Evolutionary conservation across 2,113 vertebrate species (phyloP).

Genomic region (Oxygymnocypris stewartii): DNA sequence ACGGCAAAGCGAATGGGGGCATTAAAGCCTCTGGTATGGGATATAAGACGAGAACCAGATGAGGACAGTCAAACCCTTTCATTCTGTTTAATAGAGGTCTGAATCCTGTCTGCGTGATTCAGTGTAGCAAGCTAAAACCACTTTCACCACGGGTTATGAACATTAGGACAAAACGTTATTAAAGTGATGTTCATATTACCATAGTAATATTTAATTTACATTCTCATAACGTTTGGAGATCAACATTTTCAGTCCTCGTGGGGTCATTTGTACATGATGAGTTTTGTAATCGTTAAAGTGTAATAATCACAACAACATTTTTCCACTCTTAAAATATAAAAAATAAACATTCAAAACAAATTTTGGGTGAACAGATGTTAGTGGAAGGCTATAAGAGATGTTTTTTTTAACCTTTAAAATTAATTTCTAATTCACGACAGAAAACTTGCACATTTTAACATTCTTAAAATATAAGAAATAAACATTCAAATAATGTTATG

Average conservation of each 20-base stretch:
- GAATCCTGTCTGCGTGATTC: not conserved
- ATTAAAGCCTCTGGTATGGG: constrained; percentile 65
- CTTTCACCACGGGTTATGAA: not conserved
- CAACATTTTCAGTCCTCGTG: too few species aligned
- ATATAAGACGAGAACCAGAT: constrained; percentile 22
- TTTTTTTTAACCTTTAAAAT: too few species aligned
- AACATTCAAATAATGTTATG: not conserved
- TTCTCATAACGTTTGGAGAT: too few species aligned
- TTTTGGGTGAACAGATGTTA: not conserved
- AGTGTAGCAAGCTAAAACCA: not conserved
- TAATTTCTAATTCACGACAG: not conserved
- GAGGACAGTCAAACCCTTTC: not conserved
- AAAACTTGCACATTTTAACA: not conserved
- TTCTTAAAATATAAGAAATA: not conserved
- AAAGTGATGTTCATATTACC: not conserved
- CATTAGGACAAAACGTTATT: not conserved
- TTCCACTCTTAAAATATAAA: too few species aligned
- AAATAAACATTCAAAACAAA: not conserved
- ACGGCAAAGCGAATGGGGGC: constrained; percentile 73
- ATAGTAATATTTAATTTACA: too few species aligned
- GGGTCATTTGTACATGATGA: too few species aligned
- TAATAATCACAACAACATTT: too few species aligned
- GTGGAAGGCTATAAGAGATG: too few species aligned
- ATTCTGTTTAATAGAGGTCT: not conserved
- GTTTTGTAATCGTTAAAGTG: too few species aligned